phyloP scores from a whole-genome alignment of 35 echinoderm and acorn worm species.

The Ophiothrix spiculata region DNA sequence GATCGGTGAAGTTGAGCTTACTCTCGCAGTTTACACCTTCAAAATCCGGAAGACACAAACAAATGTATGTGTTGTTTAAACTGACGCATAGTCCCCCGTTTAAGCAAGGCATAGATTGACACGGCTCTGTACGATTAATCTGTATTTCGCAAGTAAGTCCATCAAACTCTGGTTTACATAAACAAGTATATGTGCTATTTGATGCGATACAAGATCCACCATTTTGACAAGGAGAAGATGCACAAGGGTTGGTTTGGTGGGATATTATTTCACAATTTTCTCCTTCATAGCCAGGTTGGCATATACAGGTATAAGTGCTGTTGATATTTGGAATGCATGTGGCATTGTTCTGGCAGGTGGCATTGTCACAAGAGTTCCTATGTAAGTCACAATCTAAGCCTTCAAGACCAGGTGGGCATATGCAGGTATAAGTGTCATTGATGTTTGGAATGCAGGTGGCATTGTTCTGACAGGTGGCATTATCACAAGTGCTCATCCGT shows the following conservation, averaged over 20 bases:
- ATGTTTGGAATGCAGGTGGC: too few relatives aligned
- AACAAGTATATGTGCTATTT: not conserved
- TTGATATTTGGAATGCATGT: constrained; percentile 3
- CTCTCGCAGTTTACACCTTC: not conserved
- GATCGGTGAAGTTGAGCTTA: not conserved
- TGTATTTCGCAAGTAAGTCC: not conserved
- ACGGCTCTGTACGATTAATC: not conserved
- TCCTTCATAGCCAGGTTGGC: constrained; percentile 28
- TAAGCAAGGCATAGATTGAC: not conserved
- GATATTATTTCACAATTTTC: constrained; percentile 45
- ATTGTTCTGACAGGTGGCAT: too few relatives aligned
- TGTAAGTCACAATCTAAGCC: constrained; percentile 37
- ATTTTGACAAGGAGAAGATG: not conserved
- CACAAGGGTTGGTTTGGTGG: not conserved
- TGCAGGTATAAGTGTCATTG: not conserved
- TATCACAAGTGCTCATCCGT: too few relatives aligned
- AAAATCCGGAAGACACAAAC: not conserved
- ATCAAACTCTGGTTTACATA: not conserved
- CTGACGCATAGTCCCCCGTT: not conserved
- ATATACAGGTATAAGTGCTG: constrained; percentile 28
- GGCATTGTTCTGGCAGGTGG: constrained; percentile 35
- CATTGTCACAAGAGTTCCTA: not conserved
- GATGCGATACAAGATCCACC: not conserved
- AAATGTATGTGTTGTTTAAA: not conserved
- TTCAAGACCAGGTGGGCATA: not conserved